Evolutionary conservation across 2,888 invertebrate genomes (phyloP).

Genomic region (Exocentrus adspersus): DNA sequence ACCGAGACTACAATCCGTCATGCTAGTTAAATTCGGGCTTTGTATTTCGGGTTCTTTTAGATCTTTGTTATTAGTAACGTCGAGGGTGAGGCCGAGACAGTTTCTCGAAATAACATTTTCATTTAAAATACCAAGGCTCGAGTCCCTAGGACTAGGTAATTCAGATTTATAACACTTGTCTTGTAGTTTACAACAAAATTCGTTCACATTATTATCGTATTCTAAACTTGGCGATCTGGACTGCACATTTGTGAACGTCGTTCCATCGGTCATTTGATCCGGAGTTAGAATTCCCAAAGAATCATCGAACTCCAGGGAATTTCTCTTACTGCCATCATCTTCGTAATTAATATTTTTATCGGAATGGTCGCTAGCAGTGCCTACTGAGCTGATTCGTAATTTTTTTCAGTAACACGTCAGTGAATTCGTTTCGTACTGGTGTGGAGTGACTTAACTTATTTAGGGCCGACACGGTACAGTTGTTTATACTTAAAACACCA

Average conservation of each 20-base stretch:
- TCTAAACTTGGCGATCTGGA: constrained; percentile 42
- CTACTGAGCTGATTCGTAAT: constrained; percentile 29
- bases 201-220: constrained; percentile 31
- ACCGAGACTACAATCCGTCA: constrained; percentile 59
- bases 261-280: constrained; percentile 80
- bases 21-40: constrained; percentile 56
- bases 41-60: constrained; percentile 47
- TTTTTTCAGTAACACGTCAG: constrained; percentile 34
- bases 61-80: constrained; percentile 30
- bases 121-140: constrained; percentile 29
- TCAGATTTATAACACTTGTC: constrained; percentile 27
- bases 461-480: constrained; percentile 22
- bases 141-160: constrained; percentile 31
- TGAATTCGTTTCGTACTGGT: constrained; percentile 38
- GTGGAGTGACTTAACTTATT: constrained; percentile 39
- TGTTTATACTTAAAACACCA: constrained; percentile 3
- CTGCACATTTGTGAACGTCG: constrained; percentile 28
- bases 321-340: constrained; percentile 68
- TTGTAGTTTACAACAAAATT: constrained; percentile 13
- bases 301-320: constrained; percentile 83
- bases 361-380: not conserved
- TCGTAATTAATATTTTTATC: constrained; percentile 30
- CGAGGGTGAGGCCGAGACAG: constrained; percentile 10
- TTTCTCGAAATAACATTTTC: constrained; percentile 15
- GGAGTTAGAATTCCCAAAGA: constrained; percentile 88